These are phyloP conservation scores for Paraplagusia blochii DNA, from an alignment of 2,113 vertebrate species.

Conservation along the genomic window DNA sequence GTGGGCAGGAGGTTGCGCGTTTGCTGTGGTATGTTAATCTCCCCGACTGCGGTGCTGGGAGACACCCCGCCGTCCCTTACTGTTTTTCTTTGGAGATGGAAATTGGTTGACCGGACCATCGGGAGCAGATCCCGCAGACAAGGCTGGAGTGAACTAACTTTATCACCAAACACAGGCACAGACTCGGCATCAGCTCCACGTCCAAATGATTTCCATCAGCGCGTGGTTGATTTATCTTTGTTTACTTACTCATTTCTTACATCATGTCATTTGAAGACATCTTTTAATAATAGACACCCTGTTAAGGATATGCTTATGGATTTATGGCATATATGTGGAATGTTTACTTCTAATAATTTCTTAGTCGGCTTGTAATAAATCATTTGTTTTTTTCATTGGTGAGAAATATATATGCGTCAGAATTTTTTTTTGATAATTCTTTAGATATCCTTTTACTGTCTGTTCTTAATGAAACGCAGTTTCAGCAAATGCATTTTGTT, in stretches of 20 bases:
- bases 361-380: constrained; percentile 27
- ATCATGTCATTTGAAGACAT: not conserved
- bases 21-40: constrained; percentile 1
- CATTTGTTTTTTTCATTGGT: constrained; percentile 23
- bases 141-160: constrained; percentile 21
- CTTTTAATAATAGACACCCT: constrained; percentile 24
- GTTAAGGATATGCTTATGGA: constrained; percentile 1
- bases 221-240: too few species aligned
- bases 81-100: constrained; percentile 44
- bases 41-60: constrained; percentile 18
- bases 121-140: constrained; percentile 33
- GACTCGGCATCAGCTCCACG: constrained; percentile 17
- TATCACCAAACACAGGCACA: constrained; percentile 32
- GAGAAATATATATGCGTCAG: not conserved
- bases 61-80: constrained; percentile 20
- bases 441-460: constrained; percentile 14
- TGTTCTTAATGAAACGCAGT: too few species aligned
- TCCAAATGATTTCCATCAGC: too few species aligned
- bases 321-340: constrained; percentile 1
- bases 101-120: constrained; percentile 20
- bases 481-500: too few species aligned
- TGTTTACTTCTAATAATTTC: constrained; percentile 2
- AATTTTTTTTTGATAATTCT: constrained; percentile 10
- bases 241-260: too few species aligned
- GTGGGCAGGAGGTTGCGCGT: not conserved